Evolutionary conservation across 2,797 vertebrate species (phyloP).

Genomic region (Sparidentex hasta): DNA sequence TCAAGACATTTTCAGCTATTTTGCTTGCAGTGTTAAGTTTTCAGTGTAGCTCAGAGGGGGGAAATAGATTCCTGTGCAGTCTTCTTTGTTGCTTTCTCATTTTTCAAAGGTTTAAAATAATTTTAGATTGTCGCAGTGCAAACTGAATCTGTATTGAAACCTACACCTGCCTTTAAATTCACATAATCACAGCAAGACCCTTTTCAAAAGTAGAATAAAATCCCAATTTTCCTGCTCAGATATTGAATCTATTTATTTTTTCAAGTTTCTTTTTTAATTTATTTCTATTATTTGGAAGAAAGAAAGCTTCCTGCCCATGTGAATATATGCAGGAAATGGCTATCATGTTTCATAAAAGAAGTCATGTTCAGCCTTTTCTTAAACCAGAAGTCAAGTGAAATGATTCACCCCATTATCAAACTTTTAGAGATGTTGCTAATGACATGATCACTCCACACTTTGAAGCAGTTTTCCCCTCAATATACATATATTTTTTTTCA

Average conservation of each 20-base stretch:
- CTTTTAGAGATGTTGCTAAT: not conserved
- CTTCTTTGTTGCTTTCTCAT: not conserved
- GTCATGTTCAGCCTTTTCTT: not conserved
- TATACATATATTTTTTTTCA: no score
- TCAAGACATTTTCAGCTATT: conserved; percentile 10
- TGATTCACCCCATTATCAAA: not conserved
- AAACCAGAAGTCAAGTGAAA: not conserved
- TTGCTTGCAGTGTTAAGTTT: not conserved
- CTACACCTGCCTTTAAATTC: not conserved
- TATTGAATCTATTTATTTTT: not conserved
- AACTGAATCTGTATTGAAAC: conserved; percentile 21
- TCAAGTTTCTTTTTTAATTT: not conserved
- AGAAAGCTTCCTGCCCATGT: not conserved
- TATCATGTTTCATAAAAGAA: not conserved
- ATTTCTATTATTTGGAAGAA: not conserved
- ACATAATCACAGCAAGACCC: not conserved
- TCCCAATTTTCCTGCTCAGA: not conserved
- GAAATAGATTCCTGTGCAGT: not conserved
- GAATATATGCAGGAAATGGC: not conserved
- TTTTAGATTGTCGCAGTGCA: conserved; percentile 7
- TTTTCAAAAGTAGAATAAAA: not conserved
- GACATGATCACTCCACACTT: not conserved
- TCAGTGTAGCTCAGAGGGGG: not conserved
- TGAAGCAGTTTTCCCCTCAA: not conserved
- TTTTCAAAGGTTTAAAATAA: conserved; percentile 12